Base-by-base conservation (phyloP, 2,888 invertebrate genomes). In the Plebejus argus region DNA sequence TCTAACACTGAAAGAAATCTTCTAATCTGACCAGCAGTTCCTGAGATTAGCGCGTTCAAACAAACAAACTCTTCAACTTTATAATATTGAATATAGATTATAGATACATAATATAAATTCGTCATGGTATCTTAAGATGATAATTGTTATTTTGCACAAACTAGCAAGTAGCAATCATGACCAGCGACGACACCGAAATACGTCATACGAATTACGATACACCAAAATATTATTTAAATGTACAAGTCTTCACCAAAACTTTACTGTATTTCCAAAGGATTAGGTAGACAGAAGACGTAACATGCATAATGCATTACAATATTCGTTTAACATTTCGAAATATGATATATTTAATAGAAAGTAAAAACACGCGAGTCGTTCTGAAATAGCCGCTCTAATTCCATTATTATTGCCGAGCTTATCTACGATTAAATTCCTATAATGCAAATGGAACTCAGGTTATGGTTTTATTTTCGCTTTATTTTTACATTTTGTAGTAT, bases 341-440 rank as follows among this genome's bases (percentile, higher is more conserved):
- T 61, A 61, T 61, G 10, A 61, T 23, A 61, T 61, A 61, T 23
- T 23, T 66, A 28, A 28, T 28, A 66, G 66, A 66, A 66, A 66
- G 66, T 61, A 61, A 61, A 58, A 61, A 66, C 66, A 28, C 15
- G 28, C 66, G 28, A 66, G 15, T 66, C 15, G 28, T 66, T 33
- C 66, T 66, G 28, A 66, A 66, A 66, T 28, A 28, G 66, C 66
- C 28, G 18, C 20, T 66, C 28, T 66, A 28, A 66, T 66, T 10
- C 15, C 66, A 66, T 28, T 66, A 28, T 15, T 28, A 66, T 28
- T 66, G 66, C 66, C 66, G 12, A 28, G 66, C 66, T 66, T 66
- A 66, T 66, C 66, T 66, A 33, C 10, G 33, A 66, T 66, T 28
- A 66, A 66, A 66, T 66, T 66, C 66, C 28, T 66, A 15, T 66